Evolutionary conservation across 2,888 invertebrate genomes (phyloP).

Genomic region (Linyphia triangularis): DNA sequence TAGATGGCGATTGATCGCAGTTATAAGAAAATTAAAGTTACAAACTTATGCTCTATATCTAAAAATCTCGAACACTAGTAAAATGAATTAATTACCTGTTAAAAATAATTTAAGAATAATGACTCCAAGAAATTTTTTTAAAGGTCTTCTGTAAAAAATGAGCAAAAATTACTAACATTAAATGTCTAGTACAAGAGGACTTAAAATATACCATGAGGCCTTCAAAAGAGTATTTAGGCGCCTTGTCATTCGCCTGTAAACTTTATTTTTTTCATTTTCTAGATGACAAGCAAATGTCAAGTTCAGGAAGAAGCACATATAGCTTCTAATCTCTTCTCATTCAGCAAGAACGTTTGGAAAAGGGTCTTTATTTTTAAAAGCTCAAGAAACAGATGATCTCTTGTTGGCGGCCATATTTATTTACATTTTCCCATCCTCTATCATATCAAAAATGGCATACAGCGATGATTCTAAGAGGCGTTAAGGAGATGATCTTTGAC

Average conservation of each 20-base stretch:
- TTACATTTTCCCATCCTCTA: constrained; percentile 56
- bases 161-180: too few species aligned
- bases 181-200: too few species aligned
- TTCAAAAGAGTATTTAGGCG: too few species aligned
- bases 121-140: too few species aligned
- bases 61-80: too few species aligned
- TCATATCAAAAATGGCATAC: constrained; percentile 59
- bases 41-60: too few species aligned
- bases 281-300: constrained; percentile 42
- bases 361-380: constrained; percentile 55
- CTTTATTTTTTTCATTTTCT: constrained; percentile 8
- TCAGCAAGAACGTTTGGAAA: constrained; percentile 67
- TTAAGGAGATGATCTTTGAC: constrained; percentile 62
- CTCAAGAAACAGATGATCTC: constrained; percentile 52
- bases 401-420: constrained; percentile 67
- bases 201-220: too few species aligned
- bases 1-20: too few species aligned
- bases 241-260: constrained; percentile 7
- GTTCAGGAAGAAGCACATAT: constrained; percentile 25
- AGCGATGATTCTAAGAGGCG: constrained; percentile 46
- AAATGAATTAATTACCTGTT: too few species aligned
- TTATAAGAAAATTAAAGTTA: too few species aligned
- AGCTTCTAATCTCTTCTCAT: constrained; percentile 59
- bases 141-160: too few species aligned
- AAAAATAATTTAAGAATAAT: too few species aligned